Evolutionary conservation across 2,797 vertebrate genomes (phyloP).

Genomic region (Melanotaenia trifasciata): DNA sequence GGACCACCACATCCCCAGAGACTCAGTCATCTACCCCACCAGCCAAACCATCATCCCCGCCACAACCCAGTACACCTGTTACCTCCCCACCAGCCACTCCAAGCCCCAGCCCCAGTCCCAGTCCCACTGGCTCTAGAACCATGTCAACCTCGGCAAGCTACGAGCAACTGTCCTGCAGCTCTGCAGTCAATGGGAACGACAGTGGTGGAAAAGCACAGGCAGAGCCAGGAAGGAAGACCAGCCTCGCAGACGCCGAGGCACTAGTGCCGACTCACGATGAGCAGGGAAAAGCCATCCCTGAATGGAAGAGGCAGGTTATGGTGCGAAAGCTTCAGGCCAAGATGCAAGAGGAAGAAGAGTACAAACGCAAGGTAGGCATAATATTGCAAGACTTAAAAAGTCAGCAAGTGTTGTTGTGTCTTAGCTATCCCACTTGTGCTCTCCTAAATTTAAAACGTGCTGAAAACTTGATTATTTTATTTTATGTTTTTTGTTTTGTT

Average conservation of each 20-base stretch:
- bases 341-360: slow-evolving; percentile 96
- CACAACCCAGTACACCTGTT: slow-evolving; percentile 48
- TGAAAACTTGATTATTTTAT: not conserved
- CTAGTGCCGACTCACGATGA: slow-evolving; percentile 93
- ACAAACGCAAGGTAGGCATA: slow-evolving; percentile 90
- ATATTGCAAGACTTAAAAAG: not conserved
- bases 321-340: slow-evolving; percentile 94
- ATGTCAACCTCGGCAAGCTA: slow-evolving; percentile 71
- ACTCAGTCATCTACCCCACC: slow-evolving; percentile 63
- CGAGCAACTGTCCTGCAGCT: slow-evolving; percentile 75
- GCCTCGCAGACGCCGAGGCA: slow-evolving; percentile 85
- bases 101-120: slow-evolving; percentile 58
- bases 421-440: slow-evolving; percentile 67
- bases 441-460: slow-evolving; percentile 12
- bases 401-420: slow-evolving; percentile 14
- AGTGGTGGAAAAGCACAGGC: slow-evolving; percentile 23
- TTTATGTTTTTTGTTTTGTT: slow-evolving; percentile 3
- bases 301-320: slow-evolving; percentile 97
- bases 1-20: slow-evolving; percentile 65
- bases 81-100: slow-evolving; percentile 61
- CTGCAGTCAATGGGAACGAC: slow-evolving; percentile 87
- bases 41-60: slow-evolving; percentile 57
- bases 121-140: slow-evolving; percentile 67
- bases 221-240: slow-evolving; percentile 74
- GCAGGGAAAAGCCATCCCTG: slow-evolving; percentile 91